These are phyloP conservation scores for Chymomyza costata DNA, from an alignment of 1,140 invertebrate genomes.

Conservation along the genomic window DNA sequence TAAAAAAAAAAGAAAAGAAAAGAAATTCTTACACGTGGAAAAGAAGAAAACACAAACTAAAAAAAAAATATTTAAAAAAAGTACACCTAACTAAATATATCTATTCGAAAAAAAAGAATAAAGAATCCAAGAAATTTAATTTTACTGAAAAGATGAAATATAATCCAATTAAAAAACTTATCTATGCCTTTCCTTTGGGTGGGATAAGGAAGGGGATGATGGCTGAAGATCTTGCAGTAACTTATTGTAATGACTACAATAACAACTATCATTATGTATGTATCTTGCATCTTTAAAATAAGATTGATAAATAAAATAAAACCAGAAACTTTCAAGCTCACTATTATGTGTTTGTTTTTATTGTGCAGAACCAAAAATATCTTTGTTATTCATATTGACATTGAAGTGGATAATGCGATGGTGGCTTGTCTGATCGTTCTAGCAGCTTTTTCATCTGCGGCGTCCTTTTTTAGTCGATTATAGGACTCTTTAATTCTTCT, in stretches of 20 bases:
- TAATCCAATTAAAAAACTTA: conserved; percentile 63
- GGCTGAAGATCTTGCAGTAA: conserved; percentile 1
- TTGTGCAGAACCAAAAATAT: conserved; percentile 33
- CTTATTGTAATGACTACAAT: no score
- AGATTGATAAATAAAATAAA: conserved; percentile 1
- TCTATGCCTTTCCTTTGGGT: conserved; percentile 64
- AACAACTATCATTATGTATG: conserved; percentile 13
- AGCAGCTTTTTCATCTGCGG: no score
- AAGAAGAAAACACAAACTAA: conserved; percentile 41
- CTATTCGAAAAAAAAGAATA: conserved; percentile 60
- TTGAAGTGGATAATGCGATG: no score
- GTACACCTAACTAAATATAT: conserved; percentile 31
- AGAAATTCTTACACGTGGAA: conserved; percentile 42
- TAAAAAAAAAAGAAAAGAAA: conserved; percentile 36
- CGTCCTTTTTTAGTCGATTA: no score
- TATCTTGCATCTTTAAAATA: conserved; percentile 11
- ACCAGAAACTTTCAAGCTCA: conserved; percentile 41
- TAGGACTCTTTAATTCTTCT: conserved; percentile 57
- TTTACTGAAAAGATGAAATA: conserved; percentile 58
- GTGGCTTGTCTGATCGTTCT: no score
- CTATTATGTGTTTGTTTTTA: conserved; percentile 67
- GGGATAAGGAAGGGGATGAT: conserved; percentile 40
- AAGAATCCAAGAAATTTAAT: conserved; percentile 57
- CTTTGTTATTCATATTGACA: conserved; percentile 1
- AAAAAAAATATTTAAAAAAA: conserved; percentile 50